Conservation (phyloP, 2,888 invertebrate genomes). For the Himalopsyche kuldschensis region DNA sequence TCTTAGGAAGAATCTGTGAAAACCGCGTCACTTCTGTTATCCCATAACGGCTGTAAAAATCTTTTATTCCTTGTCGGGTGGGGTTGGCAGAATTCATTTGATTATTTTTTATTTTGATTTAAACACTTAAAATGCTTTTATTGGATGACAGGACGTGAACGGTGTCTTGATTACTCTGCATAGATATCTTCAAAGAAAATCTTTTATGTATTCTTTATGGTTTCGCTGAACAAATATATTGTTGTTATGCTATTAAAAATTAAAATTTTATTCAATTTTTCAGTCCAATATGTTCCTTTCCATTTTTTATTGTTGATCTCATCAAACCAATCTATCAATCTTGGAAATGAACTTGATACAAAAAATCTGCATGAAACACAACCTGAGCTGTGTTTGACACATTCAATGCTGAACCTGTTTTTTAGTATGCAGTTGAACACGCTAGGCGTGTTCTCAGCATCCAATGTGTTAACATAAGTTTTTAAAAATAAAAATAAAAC, state of each 20-base stretch:
- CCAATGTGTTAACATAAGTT: no score
- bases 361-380: no score
- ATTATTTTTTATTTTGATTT: neutral
- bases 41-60: neutral
- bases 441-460: no score
- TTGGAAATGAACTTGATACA: no score
- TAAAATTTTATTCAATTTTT: slow-evolving; percentile 21
- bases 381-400: no score
- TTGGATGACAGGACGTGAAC: neutral
- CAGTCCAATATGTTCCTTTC: neutral
- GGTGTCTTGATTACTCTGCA: neutral
- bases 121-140: neutral
- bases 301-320: neutral
- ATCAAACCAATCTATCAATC: neutral
- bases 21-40: neutral
- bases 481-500: neutral
- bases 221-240: slow-evolving; percentile 37
- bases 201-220: slow-evolving; percentile 17
- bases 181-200: neutral
- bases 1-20: neutral
- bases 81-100: neutral
- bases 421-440: no score
- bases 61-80: neutral
- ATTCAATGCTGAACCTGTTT: no score
- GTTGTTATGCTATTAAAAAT: slow-evolving; percentile 36